Conservation (phyloP, 2,888 invertebrate genomes). For the Laspeyria flexula region DNA sequence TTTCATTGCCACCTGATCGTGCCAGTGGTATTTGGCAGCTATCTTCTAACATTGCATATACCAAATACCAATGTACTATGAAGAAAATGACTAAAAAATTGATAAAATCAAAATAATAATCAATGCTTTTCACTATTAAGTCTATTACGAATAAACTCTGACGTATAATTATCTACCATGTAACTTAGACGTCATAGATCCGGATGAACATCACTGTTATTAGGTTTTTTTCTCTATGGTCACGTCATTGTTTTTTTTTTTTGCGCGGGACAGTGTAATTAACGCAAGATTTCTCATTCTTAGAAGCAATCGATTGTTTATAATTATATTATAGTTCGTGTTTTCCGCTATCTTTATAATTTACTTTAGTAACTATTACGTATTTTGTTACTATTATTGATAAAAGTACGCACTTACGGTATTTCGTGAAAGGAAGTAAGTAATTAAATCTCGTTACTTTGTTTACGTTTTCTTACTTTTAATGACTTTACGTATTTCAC, state of each 20-base stretch:
- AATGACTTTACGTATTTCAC: no score
- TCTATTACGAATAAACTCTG: constrained; percentile 13
- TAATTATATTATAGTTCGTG: constrained; percentile 24
- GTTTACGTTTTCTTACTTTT: no score
- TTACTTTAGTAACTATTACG: neutral
- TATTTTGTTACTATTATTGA: neutral
- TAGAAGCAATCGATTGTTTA: constrained; percentile 23
- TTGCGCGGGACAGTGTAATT: constrained; percentile 10
- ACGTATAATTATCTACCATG: constrained; percentile 13
- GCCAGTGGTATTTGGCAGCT: constrained; percentile 29
- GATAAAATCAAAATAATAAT: neutral
- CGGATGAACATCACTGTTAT: constrained; percentile 15
- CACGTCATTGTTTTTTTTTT: constrained; percentile 18
- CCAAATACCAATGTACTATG: no score
- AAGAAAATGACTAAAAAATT: no score
- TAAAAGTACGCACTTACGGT: no score
- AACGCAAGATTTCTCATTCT: constrained; percentile 1
- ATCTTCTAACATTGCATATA: neutral
- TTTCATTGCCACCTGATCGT: constrained; percentile 10
- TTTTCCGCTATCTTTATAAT: neutral
- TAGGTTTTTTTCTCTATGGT: constrained; percentile 10
- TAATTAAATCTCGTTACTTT: no score
- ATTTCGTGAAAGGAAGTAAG: no score
- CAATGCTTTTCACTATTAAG: no score
- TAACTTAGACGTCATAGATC: constrained; percentile 32